Evolutionary conservation across 2,113 vertebrate genomes (phyloP).

Genomic region (Arenaria interpres): DNA sequence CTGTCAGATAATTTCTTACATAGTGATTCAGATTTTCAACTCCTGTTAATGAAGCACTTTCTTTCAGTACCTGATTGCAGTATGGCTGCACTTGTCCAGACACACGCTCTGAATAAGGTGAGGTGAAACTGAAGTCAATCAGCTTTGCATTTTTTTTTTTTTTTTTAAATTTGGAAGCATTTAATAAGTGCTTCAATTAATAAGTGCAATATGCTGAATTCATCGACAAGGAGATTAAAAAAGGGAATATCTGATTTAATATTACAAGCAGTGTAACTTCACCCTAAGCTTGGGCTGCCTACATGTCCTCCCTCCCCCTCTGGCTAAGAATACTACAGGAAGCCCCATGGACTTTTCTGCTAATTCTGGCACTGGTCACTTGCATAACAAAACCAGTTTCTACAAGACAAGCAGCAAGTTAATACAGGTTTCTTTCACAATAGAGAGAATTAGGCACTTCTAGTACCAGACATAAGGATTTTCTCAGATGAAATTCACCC

Average conservation of each 20-base stretch:
- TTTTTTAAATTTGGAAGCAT: background rate
- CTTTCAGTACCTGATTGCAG: background rate
- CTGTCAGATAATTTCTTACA: background rate
- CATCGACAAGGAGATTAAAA: background rate
- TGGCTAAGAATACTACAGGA: background rate
- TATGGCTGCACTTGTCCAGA: background rate
- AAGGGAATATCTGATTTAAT: background rate
- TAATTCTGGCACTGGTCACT: background rate
- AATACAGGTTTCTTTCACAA: background rate
- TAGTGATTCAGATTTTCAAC: background rate
- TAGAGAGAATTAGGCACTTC: background rate
- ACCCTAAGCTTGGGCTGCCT: background rate
- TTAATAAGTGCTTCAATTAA: background rate
- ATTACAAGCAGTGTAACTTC: background rate
- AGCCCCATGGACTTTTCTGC: background rate
- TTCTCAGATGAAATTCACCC: background rate
- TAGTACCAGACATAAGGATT: background rate
- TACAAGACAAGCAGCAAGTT: background rate
- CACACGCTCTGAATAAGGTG: background rate
- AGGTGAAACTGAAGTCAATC: background rate
- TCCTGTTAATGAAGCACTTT: background rate
- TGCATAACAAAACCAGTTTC: background rate
- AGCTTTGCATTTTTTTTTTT: background rate
- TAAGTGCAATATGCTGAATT: background rate
- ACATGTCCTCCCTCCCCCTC: background rate